These are phyloP conservation scores for Synergus umbraculus DNA, from an alignment of 2,888 invertebrate species.

Conservation along the genomic window DNA sequence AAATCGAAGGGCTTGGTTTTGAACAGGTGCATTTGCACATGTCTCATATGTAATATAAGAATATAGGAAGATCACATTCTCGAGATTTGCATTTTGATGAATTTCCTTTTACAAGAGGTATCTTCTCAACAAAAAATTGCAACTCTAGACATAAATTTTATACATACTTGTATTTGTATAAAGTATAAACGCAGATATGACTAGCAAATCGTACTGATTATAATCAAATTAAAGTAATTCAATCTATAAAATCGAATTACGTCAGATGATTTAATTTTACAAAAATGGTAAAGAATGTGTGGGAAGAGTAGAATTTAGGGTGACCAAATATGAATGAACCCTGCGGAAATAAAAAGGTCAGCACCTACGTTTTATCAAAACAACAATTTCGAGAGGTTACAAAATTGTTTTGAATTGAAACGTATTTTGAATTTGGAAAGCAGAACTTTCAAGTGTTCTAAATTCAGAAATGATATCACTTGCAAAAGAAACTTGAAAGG, in stretches of 20 bases:
- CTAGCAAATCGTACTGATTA: too few relatives aligned
- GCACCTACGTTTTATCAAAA: neutral
- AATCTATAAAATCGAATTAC: neutral
- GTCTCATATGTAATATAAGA: neutral
- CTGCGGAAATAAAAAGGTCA: neutral
- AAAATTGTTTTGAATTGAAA: too few relatives aligned
- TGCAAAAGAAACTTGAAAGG: neutral
- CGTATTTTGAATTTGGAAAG: neutral
- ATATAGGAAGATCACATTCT: neutral
- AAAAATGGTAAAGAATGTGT: neutral
- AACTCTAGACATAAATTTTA: neutral
- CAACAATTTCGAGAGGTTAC: neutral
- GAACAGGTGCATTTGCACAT: constrained; percentile 1
- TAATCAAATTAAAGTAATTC: too few relatives aligned
- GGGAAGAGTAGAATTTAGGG: neutral
- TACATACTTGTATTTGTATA: too few relatives aligned
- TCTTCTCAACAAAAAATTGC: neutral
- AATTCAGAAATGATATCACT: neutral
- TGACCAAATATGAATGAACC: neutral
- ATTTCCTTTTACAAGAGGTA: neutral
- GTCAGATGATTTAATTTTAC: constrained; percentile 1
- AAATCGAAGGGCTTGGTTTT: neutral
- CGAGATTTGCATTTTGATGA: constrained; percentile 2
- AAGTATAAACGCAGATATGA: too few relatives aligned
- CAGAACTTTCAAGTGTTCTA: neutral